These are phyloP conservation scores for Dusona sp. DNA, from an alignment of 2,888 invertebrate genomes.

Conservation along the genomic window DNA sequence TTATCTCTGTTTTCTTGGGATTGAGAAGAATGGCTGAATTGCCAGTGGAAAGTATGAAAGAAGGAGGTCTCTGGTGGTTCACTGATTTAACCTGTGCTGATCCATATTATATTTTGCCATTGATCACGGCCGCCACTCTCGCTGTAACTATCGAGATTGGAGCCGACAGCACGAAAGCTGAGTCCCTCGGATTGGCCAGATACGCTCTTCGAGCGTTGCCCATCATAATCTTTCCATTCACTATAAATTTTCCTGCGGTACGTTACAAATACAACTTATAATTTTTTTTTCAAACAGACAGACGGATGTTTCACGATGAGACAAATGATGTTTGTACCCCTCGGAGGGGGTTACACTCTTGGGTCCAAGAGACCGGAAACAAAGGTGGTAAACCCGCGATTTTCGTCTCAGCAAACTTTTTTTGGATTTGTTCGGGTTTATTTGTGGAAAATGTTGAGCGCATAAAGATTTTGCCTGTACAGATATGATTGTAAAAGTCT, in stretches of 20 bases:
- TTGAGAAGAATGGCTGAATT: conserved; percentile 94
- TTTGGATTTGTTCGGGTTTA: too few species aligned
- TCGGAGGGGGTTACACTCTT: neutral
- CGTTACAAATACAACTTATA: conserved; percentile 71
- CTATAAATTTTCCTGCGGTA: conserved; percentile 93
- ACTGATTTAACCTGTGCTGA: conserved; percentile 95
- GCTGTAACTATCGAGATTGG: conserved; percentile 94
- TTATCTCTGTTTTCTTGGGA: conserved; percentile 96
- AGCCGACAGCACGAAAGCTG: conserved; percentile 90
- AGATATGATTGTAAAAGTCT: neutral
- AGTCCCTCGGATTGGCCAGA: conserved; percentile 89
- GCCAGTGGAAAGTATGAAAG: conserved; percentile 95
- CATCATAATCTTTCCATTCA: conserved; percentile 92
- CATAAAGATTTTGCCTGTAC: neutral
- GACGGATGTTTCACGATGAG: too few species aligned
- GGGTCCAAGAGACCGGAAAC: neutral
- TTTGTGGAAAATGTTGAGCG: neutral
- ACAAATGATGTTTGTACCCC: too few species aligned
- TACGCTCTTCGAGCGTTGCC: conserved; percentile 92
- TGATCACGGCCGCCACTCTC: conserved; percentile 93
- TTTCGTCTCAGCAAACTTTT: neutral
- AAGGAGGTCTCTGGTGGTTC: conserved; percentile 97
- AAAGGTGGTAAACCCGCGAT: neutral
- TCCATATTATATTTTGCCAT: conserved; percentile 94
- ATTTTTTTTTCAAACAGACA: neutral